These are phyloP conservation scores for Ooceraea biroi DNA, from an alignment of 1,140 invertebrate species.

Conservation along the genomic window DNA sequence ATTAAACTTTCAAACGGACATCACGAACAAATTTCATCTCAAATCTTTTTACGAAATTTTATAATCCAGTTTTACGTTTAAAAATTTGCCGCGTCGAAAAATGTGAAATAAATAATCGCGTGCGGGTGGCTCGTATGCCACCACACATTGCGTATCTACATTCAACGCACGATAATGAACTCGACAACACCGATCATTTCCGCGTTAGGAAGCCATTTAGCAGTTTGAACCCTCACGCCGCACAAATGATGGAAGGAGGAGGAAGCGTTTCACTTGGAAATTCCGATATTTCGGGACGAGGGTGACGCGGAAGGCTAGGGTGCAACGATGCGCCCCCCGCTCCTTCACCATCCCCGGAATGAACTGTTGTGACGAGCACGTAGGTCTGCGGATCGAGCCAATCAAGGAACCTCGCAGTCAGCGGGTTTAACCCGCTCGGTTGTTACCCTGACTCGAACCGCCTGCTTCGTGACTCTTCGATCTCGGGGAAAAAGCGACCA, in stretches of 20 bases:
- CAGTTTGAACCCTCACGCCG: constrained; percentile 17
- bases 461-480: constrained; percentile 73
- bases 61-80: constrained; percentile 6
- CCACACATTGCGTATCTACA: background rate
- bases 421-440: constrained; percentile 81
- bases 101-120: constrained; percentile 31
- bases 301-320: constrained; percentile 29
- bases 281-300: constrained; percentile 62
- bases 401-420: constrained; percentile 85
- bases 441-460: constrained; percentile 79
- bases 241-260: constrained; percentile 9
- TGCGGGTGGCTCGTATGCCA: no score
- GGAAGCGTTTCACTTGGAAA: constrained; percentile 57
- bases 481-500: constrained; percentile 56
- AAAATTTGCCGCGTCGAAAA: background rate
- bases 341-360: constrained; percentile 46
- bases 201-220: constrained; percentile 57
- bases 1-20: constrained; percentile 38
- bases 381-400: constrained; percentile 85
- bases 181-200: constrained; percentile 53
- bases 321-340: constrained; percentile 10
- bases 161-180: constrained; percentile 37
- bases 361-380: constrained; percentile 86
- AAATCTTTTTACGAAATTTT: constrained; percentile 38
- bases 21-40: constrained; percentile 3